Base-by-base conservation (phyloP, 2,888 invertebrate species). In the Lasioglossum figueresi region DNA sequence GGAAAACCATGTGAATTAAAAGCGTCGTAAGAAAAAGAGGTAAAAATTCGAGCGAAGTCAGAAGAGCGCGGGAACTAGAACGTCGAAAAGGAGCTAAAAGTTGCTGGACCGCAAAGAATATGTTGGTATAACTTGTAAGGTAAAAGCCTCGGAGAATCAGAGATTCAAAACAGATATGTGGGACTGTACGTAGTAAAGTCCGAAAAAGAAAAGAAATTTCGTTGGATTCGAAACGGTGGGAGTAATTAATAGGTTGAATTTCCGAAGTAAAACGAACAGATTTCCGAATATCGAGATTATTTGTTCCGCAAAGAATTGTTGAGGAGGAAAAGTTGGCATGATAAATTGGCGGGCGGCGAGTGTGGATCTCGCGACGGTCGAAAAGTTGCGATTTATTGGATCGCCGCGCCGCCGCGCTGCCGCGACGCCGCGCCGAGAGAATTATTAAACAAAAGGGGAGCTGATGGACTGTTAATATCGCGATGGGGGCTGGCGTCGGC, bases 391-490 rank as follows among this genome's bases (percentile, higher is more conserved):
- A n/a, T 34, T 37, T 56, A 37, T 56, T 40, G 34, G 14, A 31
- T 16, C 16, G 23, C 19, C 40, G 16, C 4, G 34, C 43, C 40
- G 40, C 40, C 10, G 10, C n/a, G n/a, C n/a, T n/a, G n/a, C n/a
- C n/a, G n/a, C n/a, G n/a, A n/a, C n/a, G n/a, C n/a, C n/a, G n/a
- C n/a, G n/a, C 40, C 43, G 43, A 14, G 34, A 78, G 43, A 82
- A 84, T 77, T 63, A 66, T 79, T 72, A 45, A 71, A 56, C n/a
- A 31, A 68, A 34, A n/a, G 34, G 16, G 34, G 27, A 12, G 48
- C 48, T 40, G 79, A 74, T 72, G 70, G 34, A 52, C 48, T 56
- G 76, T 80, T 84, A 76, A 85, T 68, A 72, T 76, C 56, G 4
- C 23, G 75, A 71, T 66, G 34, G 52, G 16, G 40, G 16, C n/a